Evolutionary conservation across 1,140 invertebrate genomes (phyloP).

Genomic region (Danaus melanippus): DNA sequence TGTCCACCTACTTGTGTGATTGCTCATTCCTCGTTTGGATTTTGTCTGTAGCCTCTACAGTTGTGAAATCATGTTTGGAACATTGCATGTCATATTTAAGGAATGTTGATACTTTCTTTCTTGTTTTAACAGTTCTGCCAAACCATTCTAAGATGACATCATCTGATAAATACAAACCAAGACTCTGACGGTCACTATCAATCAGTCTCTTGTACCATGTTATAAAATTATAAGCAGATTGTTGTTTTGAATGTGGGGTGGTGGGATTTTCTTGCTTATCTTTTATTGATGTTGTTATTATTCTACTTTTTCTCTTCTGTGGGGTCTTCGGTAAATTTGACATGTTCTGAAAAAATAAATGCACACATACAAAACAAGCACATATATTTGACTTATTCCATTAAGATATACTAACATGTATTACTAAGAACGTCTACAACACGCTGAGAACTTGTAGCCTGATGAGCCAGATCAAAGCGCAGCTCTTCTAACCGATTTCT

Average conservation of each 20-base stretch:
- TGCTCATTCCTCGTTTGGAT: conserved; percentile 44
- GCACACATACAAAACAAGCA: no score
- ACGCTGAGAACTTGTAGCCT: conserved; percentile 49
- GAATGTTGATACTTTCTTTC: conserved; percentile 63
- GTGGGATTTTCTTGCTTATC: conserved; percentile 34
- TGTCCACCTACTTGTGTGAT: conserved; percentile 37
- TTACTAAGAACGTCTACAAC: conserved; percentile 54
- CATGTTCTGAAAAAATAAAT: conserved; percentile 34
- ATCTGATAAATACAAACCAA: conserved; percentile 67
- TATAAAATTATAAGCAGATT: conserved; percentile 49
- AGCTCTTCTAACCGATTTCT: conserved; percentile 45
- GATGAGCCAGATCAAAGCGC: conserved; percentile 44
- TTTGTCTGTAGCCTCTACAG: conserved; percentile 51
- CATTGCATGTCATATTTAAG: conserved; percentile 61
- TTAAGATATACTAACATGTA: conserved; percentile 41
- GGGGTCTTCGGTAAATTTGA: conserved; percentile 35
- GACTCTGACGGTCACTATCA: conserved; percentile 55
- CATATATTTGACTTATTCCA: neutral
- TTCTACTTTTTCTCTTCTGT: conserved; percentile 25
- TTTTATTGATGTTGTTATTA: conserved; percentile 19
- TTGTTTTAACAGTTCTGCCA: conserved; percentile 70
- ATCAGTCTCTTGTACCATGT: conserved; percentile 62
- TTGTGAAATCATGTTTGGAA: conserved; percentile 58
- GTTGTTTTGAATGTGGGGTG: conserved; percentile 31
- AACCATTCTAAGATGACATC: conserved; percentile 73